Conservation (phyloP, 2,113 vertebrate species). For the Paratilapia polleni region DNA sequence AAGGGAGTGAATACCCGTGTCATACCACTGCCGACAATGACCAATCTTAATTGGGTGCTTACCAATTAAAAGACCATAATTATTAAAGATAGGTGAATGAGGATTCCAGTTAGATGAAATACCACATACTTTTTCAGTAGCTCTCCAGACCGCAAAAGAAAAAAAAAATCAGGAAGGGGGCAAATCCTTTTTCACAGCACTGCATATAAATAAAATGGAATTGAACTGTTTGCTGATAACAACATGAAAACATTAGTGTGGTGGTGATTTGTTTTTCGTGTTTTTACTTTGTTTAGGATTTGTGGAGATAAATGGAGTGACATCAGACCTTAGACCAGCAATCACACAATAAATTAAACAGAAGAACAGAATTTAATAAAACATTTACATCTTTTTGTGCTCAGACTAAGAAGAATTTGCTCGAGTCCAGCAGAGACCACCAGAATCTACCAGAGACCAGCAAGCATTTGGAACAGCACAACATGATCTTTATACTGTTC, state of each 20-base stretch:
- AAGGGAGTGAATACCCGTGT: too few relatives aligned
- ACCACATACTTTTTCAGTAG: too few relatives aligned
- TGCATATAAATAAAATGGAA: neutral
- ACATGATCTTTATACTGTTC: constrained; percentile 48
- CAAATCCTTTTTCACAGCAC: too few relatives aligned
- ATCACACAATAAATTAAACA: neutral
- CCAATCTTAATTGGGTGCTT: too few relatives aligned
- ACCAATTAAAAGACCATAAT: too few relatives aligned
- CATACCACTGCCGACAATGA: too few relatives aligned
- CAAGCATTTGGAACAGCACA: neutral
- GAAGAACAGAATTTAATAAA: neutral
- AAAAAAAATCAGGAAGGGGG: too few relatives aligned
- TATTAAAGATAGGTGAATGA: too few relatives aligned
- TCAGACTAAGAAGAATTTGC: neutral
- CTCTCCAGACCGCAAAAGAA: too few relatives aligned
- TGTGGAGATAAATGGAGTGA: neutral
- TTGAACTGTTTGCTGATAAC: neutral
- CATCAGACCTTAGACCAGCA: neutral
- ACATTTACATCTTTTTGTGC: neutral
- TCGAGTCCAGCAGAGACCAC: neutral
- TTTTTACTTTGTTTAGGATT: neutral
- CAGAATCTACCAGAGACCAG: neutral
- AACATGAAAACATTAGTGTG: neutral
- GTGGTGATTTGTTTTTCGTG: neutral
- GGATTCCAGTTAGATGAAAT: too few relatives aligned